Evolutionary conservation across 2,113 vertebrate species (phyloP), one percentile per base, ranked within the genome.

Genomic region (Calonectris borealis): DNA sequence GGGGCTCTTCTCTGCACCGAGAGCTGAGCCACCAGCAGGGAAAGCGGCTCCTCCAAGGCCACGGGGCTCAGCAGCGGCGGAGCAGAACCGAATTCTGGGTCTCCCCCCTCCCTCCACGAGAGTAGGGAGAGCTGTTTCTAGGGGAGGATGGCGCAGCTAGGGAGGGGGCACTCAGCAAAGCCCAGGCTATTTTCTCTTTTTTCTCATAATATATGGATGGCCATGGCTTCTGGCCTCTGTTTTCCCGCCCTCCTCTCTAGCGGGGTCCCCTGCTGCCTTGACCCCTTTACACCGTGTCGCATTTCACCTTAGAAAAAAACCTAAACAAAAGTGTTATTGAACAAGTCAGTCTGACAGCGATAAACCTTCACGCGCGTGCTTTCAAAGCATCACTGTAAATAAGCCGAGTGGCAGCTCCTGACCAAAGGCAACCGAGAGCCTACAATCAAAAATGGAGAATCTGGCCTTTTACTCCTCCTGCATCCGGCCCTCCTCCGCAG

Each of bases 371-470:
- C 4, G 1, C 4, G 13, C 2, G 1, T 6, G 38, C 38, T 27
- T 42, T 25, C 73, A 38, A 27, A 75, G 46, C 73, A 6, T 31
- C 27, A 2, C 64, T 51, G 88, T 7, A 19, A 82, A 73, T 7
- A 32, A 60, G 49, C 54, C 12, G 0, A 22, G 69, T 7, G 16
- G 64, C 84, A 91, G 69, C 46, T 76, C 91, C 79, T 19, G 46
- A 24, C 65, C 66, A 36, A 26, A 42, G 48, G 48, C 69, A 62
- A 19, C 48, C 42, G 6, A 49, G 8, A 88, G 13, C 31, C 62
- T 26, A 12, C 24, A 4, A 3, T 3, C 31, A 54, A 7, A 72
- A 9, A 5, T 0, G 1, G 54, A 51, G 26, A 72, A 51, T 24
- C 42, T 29, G 18, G 13, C 7, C 19, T 48, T 31, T 25, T 10